These are phyloP conservation scores for Oreochromis grahami DNA, from an alignment of 2,797 vertebrate genomes.

Conservation along the genomic window DNA sequence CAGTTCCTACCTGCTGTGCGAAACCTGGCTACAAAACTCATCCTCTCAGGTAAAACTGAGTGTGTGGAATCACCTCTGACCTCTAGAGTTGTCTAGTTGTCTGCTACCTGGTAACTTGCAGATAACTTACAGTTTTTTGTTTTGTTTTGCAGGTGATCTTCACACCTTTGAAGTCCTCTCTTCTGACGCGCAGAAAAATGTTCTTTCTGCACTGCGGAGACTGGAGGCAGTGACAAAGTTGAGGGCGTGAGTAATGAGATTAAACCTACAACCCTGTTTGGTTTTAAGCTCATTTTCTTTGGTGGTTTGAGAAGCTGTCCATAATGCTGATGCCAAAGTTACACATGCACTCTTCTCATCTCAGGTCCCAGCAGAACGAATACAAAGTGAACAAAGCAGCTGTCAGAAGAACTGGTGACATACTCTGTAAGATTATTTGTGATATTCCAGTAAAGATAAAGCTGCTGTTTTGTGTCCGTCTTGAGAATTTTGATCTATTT, in stretches of 20 bases:
- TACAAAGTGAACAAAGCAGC: constrained; percentile 64
- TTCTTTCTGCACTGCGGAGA: constrained; percentile 78
- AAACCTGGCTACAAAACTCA: constrained; percentile 76
- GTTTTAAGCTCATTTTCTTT: constrained; percentile 36
- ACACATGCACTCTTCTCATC: background rate
- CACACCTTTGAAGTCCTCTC: constrained; percentile 87
- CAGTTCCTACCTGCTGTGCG: constrained; percentile 77
- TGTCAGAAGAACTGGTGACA: constrained; percentile 54
- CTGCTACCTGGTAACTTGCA: background rate
- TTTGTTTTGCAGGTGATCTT: constrained; percentile 70
- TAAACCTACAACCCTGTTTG: constrained; percentile 23
- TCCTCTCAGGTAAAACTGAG: constrained; percentile 80
- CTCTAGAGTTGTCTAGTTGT: background rate
- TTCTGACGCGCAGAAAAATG: constrained; percentile 89
- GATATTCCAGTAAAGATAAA: background rate
- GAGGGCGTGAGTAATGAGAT: constrained; percentile 80
- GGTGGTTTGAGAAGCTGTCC: background rate
- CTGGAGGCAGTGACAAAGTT: constrained; percentile 76
- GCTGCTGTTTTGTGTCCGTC: background rate
- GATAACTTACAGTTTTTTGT: background rate
- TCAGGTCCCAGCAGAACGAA: constrained; percentile 63
- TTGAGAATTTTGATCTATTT: background rate
- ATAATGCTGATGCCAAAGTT: background rate
- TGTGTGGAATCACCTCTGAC: background rate
- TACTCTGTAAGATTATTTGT: constrained; percentile 58